Conservation (phyloP, 2,888 invertebrate species). For the Brenthis daphne region DNA sequence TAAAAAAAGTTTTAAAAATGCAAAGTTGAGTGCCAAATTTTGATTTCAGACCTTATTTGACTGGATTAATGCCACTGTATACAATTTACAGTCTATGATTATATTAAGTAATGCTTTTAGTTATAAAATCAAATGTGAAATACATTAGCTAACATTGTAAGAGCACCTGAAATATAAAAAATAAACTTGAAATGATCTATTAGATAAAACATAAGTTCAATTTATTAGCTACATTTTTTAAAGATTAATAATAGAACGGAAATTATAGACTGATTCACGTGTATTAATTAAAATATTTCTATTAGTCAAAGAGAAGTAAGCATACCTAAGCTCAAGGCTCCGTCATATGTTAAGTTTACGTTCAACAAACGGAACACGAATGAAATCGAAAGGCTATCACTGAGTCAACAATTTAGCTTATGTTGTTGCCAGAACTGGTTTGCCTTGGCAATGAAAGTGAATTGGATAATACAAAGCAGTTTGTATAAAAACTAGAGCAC, state of each 20-base stretch:
- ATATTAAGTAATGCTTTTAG: too few species aligned
- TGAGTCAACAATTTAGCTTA: slow-evolving; percentile 66
- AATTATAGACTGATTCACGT: slow-evolving; percentile 5
- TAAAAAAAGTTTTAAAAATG: too few species aligned
- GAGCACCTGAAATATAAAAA: too few species aligned
- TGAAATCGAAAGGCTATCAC: slow-evolving; percentile 72
- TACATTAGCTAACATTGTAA: too few species aligned
- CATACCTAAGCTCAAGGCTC: slow-evolving; percentile 16
- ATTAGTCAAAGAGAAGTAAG: slow-evolving; percentile 3
- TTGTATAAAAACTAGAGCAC: slow-evolving; percentile 77
- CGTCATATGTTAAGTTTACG: slow-evolving; percentile 13
- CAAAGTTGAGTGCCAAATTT: too few species aligned
- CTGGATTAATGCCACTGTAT: too few species aligned
- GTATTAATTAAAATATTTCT: neutral
- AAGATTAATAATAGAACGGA: neutral
- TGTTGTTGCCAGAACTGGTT: slow-evolving; percentile 52
- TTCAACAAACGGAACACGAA: slow-evolving; percentile 32
- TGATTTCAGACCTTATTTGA: too few species aligned
- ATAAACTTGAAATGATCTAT: too few species aligned
- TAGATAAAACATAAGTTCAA: too few species aligned
- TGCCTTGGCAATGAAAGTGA: slow-evolving; percentile 81
- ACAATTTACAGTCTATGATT: neutral
- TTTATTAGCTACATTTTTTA: too few species aligned
- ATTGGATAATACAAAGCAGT: slow-evolving; percentile 61
- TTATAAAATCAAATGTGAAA: too few species aligned